Base-by-base conservation (phyloP, 2,113 vertebrate genomes). In the Gymnarchus niloticus region DNA sequence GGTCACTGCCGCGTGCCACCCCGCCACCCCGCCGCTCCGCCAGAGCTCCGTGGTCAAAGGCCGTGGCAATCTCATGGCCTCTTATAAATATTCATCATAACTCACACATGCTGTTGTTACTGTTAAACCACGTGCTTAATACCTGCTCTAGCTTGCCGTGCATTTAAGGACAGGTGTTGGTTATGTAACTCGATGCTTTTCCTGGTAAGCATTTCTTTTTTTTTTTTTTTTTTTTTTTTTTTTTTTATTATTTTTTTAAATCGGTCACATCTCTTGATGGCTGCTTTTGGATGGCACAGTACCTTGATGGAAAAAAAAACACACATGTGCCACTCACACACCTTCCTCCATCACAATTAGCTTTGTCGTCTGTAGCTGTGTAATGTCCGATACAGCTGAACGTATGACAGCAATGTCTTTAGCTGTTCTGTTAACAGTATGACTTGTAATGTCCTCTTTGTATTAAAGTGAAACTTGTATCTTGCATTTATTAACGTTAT, bases 1-100 rank as follows among this genome's bases (percentile, higher is more conserved):
- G 97, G 77, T 86, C 80, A 82, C 80, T 48, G 52, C 73, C 49
- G 61, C 52, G 52, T 84, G 83, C 59, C 33, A 25, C 12, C n/a
- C n/a, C n/a, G n/a, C n/a, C n/a, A 37, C 69, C 80, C 73, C 25
- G 73, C 41, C 84, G 56, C 69, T 46, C 76, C 0, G 21, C 28
- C 69, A 80, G 28, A 77, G 28, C 73, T 52, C 37, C 51, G 52
- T 57, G 17, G 76, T 48, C 44, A 48, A 48, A 46, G 19, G 23
- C 76, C 46, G 37, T 78, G 76, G 19, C 44, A 10, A 78, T 46
- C 76, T 48, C 37, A 23, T 25, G 76, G 37, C 41, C 76, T n/a
- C 21, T 48, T 80, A 48, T 80, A 80, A 80, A 48, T 69, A 46
- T 69, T 51, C 46, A 25, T 84, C 21, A 23, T 48, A 56, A 19